These are phyloP conservation scores for Esox masquinongy DNA, from an alignment of 2,797 vertebrate genomes.

Conservation along the genomic window DNA sequence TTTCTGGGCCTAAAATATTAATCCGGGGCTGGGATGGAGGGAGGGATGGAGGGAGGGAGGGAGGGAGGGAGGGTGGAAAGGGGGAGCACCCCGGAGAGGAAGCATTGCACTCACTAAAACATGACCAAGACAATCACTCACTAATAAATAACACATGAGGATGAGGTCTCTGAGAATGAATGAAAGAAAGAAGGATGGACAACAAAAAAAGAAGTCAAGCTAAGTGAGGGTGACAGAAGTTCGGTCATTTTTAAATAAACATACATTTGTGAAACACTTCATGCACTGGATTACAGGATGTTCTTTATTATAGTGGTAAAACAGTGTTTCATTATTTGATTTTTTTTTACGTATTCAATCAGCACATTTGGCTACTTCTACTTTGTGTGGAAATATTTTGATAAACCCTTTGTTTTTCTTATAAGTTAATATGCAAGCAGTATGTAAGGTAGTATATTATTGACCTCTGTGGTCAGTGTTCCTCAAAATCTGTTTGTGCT, in stretches of 20 bases:
- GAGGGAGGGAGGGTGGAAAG: background rate
- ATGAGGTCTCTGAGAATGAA: conserved; percentile 37
- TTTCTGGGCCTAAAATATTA: conserved; percentile 79
- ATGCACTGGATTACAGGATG: conserved; percentile 4
- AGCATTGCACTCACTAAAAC: conserved; percentile 75
- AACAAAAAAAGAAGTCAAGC: conserved; percentile 49
- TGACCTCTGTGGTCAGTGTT: conserved; percentile 18
- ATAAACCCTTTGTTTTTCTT: background rate
- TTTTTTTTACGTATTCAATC: too few species aligned
- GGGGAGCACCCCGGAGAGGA: conserved; percentile 67
- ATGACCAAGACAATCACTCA: conserved; percentile 72
- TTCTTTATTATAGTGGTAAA: background rate
- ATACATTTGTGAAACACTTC: conserved; percentile 4
- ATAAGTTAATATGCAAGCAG: background rate
- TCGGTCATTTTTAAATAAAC: conserved; percentile 35
- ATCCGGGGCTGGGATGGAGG: conserved; percentile 52
- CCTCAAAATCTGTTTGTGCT: conserved; percentile 30
- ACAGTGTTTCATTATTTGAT: too few species aligned
- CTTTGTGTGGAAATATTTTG: background rate
- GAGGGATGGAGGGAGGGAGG: background rate
- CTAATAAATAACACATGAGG: conserved; percentile 77
- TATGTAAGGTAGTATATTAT: background rate
- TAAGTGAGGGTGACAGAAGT: conserved; percentile 48
- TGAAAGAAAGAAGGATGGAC: conserved; percentile 45
- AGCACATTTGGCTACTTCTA: too few species aligned